Conservation (phyloP, 2,888 invertebrate genomes). For the Dusona sp. region DNA sequence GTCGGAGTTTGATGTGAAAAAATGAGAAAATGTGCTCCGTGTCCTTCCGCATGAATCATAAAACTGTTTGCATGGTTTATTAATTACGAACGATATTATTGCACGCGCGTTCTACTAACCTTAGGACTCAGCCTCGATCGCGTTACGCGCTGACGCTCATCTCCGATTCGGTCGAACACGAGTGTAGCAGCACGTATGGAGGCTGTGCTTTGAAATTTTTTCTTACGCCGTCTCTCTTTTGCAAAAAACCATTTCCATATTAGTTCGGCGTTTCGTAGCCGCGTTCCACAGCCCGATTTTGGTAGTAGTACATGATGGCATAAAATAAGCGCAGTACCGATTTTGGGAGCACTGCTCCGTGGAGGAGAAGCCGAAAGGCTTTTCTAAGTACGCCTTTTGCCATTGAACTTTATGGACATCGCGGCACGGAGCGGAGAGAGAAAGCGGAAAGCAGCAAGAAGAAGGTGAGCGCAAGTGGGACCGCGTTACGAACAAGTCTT, state of each 20-base stretch:
- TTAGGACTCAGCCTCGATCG: conserved; percentile 60
- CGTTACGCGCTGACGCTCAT: conserved; percentile 41
- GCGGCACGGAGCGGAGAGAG: neutral
- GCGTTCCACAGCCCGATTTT: neutral
- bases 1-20: neutral
- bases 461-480: conserved; percentile 21
- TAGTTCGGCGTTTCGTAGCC: neutral
- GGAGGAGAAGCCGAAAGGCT: neutral
- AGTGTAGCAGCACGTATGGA: neutral
- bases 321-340: neutral
- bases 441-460: conserved; percentile 3
- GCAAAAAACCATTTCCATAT: neutral
- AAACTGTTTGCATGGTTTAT: conserved; percentile 20
- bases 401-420: neutral
- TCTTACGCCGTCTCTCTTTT: neutral
- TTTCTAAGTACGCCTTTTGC: neutral
- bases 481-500: conserved; percentile 19
- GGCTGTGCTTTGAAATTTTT: neutral
- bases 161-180: conserved; percentile 25
- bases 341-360: neutral
- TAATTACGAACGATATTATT: conserved; percentile 48
- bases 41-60: conserved; percentile 52
- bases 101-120: conserved; percentile 58
- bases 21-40: conserved; percentile 4
- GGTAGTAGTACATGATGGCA: neutral